Percentiles rank a stretch among this genome's conserved stretches.
Conservation (phyloP, 2,113 vertebrate genomes). For the Saguinus imperator region DNA sequence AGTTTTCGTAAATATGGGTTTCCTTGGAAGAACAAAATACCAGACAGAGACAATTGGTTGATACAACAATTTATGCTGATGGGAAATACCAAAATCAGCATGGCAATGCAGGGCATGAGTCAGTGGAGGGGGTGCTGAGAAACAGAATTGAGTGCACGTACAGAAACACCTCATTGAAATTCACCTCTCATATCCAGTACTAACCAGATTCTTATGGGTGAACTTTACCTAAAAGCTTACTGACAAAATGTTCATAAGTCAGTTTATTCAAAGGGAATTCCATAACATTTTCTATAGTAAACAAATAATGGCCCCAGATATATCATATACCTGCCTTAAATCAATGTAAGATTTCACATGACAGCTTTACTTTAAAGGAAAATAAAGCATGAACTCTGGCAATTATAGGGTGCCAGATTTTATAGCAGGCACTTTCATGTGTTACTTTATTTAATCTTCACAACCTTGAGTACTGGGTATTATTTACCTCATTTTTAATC, state of each 20-base stretch:
- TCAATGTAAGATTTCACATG: slow-evolving; percentile 17
- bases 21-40: slow-evolving; percentile 1
- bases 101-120: background rate
- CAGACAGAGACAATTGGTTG: background rate
- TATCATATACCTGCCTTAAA: background rate
- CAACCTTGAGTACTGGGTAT: background rate
- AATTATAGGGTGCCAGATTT: slow-evolving; percentile 49
- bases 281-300: slow-evolving; percentile 9
- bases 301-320: slow-evolving; percentile 22
- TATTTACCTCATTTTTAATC: background rate
- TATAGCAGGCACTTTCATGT: background rate
- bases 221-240: slow-evolving; percentile 51
- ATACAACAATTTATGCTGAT: background rate
- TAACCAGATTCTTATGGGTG: background rate
- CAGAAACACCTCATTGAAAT: slow-evolving; percentile 44
- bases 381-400: slow-evolving; percentile 30
- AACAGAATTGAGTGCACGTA: background rate
- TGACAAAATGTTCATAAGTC: slow-evolving; percentile 46
- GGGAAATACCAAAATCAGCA: background rate
- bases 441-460: slow-evolving; percentile 15
- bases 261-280: slow-evolving; percentile 58
- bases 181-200: background rate
- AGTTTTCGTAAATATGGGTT: background rate
- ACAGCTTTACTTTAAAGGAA: slow-evolving; percentile 59
- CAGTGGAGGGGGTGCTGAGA: background rate